These are phyloP conservation scores for Copidosoma floridanum DNA, from an alignment of 1,140 invertebrate species.

Conservation along the genomic window DNA sequence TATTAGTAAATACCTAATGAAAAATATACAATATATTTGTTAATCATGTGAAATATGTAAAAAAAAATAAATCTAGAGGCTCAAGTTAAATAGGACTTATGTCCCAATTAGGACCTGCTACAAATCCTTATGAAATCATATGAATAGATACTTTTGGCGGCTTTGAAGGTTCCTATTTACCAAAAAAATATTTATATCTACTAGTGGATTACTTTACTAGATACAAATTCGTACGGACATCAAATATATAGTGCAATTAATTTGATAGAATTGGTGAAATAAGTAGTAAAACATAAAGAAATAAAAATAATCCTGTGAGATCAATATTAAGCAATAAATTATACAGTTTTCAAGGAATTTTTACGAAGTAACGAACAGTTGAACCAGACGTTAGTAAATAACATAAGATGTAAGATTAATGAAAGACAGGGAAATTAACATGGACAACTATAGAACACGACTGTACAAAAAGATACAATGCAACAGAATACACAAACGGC, in stretches of 20 bases:
- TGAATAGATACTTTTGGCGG: too few relatives aligned
- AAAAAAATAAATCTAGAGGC: too few relatives aligned
- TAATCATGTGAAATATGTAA: too few relatives aligned
- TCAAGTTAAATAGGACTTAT: too few relatives aligned
- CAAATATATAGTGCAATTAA: slow-evolving; percentile 39
- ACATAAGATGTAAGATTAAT: slow-evolving; percentile 15
- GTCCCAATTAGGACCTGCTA: too few relatives aligned
- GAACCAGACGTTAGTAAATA: slow-evolving; percentile 24
- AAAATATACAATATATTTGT: too few relatives aligned
- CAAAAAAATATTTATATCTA: too few relatives aligned
- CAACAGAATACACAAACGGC: slow-evolving; percentile 9
- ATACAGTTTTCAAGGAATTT: slow-evolving; percentile 27
- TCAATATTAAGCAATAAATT: slow-evolving; percentile 25
- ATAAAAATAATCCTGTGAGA: slow-evolving; percentile 30
- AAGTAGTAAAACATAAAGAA: slow-evolving; percentile 27
- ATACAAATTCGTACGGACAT: too few relatives aligned
- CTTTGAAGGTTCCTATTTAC: too few relatives aligned
- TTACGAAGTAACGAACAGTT: slow-evolving; percentile 21
- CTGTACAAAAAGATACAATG: slow-evolving; percentile 13
- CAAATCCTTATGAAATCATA: too few relatives aligned
- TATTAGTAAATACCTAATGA: too few relatives aligned
- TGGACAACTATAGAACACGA: slow-evolving; percentile 13
- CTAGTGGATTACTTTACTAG: too few relatives aligned
- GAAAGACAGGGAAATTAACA: neutral
- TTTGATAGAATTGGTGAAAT: slow-evolving; percentile 44